Percentiles rank a stretch among this genome's conserved stretches.
These are phyloP conservation scores for Sternotherus odoratus DNA, from an alignment of 2,797 vertebrate species.

Conservation along the genomic window DNA sequence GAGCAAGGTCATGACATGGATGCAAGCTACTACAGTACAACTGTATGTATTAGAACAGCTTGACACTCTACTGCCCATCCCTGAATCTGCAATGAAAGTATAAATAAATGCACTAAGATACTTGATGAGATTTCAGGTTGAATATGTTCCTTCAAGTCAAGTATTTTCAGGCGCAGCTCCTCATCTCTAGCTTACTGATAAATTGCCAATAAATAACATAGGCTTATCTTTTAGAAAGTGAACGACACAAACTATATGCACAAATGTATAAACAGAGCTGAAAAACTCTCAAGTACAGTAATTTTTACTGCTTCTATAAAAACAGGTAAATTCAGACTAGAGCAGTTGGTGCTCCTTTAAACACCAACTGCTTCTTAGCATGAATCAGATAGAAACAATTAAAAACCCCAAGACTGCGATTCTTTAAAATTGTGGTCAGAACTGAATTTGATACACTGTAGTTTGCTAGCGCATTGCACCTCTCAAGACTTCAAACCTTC, in stretches of 20 bases:
- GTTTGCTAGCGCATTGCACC: background rate
- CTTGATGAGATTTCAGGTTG: background rate
- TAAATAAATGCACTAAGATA: background rate
- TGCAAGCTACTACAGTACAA: background rate
- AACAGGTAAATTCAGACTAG: background rate
- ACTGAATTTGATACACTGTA: background rate
- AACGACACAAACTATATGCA: background rate
- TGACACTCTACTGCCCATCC: background rate
- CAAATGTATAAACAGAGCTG: background rate
- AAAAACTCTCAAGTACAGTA: background rate
- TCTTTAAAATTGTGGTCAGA: background rate
- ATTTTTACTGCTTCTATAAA: background rate
- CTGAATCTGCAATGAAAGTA: background rate
- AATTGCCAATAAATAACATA: background rate
- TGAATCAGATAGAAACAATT: background rate
- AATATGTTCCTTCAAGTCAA: background rate
- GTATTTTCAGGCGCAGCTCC: background rate
- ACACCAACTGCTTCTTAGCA: background rate
- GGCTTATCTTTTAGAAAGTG: background rate
- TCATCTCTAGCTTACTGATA: background rate
- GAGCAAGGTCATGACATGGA: background rate
- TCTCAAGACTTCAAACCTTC: background rate
- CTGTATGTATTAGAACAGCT: background rate
- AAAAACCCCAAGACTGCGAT: background rate
- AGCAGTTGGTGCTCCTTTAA: background rate